Conservation (phyloP, 1,140 invertebrate species). For the Ceratoteleas bidentatus region DNA sequence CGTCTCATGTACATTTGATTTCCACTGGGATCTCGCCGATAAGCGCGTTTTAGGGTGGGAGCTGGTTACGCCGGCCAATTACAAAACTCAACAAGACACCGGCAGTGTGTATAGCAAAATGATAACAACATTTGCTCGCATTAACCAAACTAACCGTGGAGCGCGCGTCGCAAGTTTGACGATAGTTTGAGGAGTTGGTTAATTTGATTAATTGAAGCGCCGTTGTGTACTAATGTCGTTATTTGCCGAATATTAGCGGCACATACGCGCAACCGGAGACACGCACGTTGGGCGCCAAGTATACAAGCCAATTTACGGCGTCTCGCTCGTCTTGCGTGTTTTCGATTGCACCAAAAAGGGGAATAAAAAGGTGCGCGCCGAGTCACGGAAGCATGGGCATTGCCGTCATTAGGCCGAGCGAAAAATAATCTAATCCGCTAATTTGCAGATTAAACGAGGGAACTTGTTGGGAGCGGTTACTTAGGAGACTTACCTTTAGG, state of each 20-base stretch:
- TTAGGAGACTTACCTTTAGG: too few species aligned
- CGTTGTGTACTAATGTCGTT: conserved; percentile 22
- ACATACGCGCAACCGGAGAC: not conserved
- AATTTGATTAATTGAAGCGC: conserved; percentile 41
- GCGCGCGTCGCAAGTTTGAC: conserved; percentile 10
- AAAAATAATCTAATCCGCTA: conserved; percentile 11
- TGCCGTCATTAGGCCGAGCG: not conserved
- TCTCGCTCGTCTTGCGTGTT: conserved; percentile 5
- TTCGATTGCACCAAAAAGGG: not conserved
- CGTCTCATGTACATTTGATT: not conserved
- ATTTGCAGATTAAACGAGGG: not conserved
- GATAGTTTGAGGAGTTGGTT: conserved; percentile 18
- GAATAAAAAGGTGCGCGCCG: conserved; percentile 1
- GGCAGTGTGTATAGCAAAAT: not conserved
- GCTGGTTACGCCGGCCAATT: conserved; percentile 11
- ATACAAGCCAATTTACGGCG: conserved; percentile 9
- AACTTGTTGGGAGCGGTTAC: too few species aligned
- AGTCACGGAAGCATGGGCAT: conserved; percentile 5
- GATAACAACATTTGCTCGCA: conserved; percentile 17
- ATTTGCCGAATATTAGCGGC: conserved; percentile 27
- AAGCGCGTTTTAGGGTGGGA: not conserved
- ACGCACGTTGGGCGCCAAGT: too few species aligned
- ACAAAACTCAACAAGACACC: conserved; percentile 17
- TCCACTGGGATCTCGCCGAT: not conserved
- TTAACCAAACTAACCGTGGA: conserved; percentile 18